These are phyloP conservation scores for Festucalex cinctus DNA, from an alignment of 2,113 vertebrate genomes.

Conservation along the genomic window DNA sequence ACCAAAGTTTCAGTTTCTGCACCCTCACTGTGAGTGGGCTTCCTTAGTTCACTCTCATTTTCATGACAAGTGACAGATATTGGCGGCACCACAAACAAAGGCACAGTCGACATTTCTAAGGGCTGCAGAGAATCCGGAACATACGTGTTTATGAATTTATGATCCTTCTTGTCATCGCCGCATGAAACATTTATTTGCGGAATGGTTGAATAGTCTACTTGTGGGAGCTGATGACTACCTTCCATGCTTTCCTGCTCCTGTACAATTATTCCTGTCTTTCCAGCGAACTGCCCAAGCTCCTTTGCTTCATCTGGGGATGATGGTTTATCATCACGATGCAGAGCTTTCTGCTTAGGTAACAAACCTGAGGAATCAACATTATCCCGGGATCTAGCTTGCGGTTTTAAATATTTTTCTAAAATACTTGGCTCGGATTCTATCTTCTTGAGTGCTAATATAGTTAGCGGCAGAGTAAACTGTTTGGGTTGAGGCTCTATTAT, in stretches of 20 bases:
- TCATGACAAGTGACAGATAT: slow-evolving; percentile 55
- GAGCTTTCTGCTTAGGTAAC: slow-evolving; percentile 21
- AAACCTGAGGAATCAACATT: slow-evolving; percentile 7
- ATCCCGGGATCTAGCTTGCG: slow-evolving; percentile 19
- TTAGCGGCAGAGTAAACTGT: slow-evolving; percentile 40
- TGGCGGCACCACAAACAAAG: slow-evolving; percentile 44
- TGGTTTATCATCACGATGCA: slow-evolving; percentile 31
- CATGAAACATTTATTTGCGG: slow-evolving; percentile 63
- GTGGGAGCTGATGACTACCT: slow-evolving; percentile 23
- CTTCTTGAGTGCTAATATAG: slow-evolving; percentile 39
- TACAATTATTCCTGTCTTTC: slow-evolving; percentile 16
- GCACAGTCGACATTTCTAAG: slow-evolving; percentile 19
- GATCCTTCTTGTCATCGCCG: slow-evolving; percentile 44
- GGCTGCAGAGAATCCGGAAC: slow-evolving; percentile 14
- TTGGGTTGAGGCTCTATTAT: slow-evolving; percentile 54
- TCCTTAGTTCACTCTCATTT: slow-evolving; percentile 31
- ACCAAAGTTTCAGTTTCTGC: slow-evolving; percentile 41
- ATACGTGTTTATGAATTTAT: background rate
- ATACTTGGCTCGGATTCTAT: slow-evolving; percentile 20
- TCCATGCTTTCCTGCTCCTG: background rate
- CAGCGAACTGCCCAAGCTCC: slow-evolving; percentile 41
- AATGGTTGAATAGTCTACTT: slow-evolving; percentile 35
- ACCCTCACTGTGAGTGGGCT: slow-evolving; percentile 12
- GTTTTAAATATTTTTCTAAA: slow-evolving; percentile 43
- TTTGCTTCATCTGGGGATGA: slow-evolving; percentile 14